Base-by-base conservation (phyloP, 2,113 vertebrate species). In the Galbula dea region DNA sequence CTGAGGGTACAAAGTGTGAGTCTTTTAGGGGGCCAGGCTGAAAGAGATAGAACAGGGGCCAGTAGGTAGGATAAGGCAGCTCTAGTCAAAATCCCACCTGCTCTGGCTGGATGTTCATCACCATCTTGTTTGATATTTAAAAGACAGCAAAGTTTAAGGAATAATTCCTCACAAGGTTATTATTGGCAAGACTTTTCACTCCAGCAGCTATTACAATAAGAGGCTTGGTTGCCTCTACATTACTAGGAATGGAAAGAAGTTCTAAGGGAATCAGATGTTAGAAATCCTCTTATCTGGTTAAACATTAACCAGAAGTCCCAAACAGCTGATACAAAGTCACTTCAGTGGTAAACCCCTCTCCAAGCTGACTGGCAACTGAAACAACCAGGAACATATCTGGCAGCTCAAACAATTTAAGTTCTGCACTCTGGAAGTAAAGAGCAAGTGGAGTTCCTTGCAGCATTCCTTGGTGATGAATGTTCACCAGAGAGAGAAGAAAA, bases 251-350 rank as follows among this genome's bases (percentile, higher is more conserved):
- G 27, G 58, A 91, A 94, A 85, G 73, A 39, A 65, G 30, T 48
- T 75, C 71, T 91, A 75, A 93, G 57, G n/a, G 59, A 93, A 85
- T 49, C 30, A 75, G 49, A 34, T 93, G 45, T 14, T 18, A 12
- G 23, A 74, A 95, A 94, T 94, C 89, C 55, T 86, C 49, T 86
- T 78, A 67, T 61, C 9, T 57, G 83, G 41, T 81, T 84, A 84
- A 77, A 83, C 69, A 62, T 29, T 30, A 11, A 51, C 30, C 27
- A 73, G 65, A 52, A 36, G 20, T 58, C 67, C 65, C 39, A 78
- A 30, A 9, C 58, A 90, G 36, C 55, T 69, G 67, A 34, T 20
- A 1, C 43, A 32, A 24, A 85, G 21, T 30, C 54, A 55, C 51
- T 18, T 10, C 1, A 51, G 45, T 32, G 45, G 48, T 46, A 88